Percentiles rank a stretch among this genome's conserved stretches.
Evolutionary conservation across 2,113 vertebrate species (phyloP).

Genomic region (Alethe castanea): DNA sequence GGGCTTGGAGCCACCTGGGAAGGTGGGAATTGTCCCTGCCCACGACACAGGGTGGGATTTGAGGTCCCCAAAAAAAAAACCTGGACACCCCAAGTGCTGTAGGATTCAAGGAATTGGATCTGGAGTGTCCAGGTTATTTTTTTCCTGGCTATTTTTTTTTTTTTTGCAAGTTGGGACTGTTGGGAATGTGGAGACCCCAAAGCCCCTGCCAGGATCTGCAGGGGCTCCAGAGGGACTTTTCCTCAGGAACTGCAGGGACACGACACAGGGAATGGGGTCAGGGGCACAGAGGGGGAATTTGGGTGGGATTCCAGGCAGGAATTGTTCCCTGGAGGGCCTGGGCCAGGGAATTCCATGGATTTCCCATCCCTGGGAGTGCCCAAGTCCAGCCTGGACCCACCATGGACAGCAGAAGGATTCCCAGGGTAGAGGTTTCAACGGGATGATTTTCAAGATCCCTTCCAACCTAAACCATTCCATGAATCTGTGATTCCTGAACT

Average conservation of each 20-base stretch:
- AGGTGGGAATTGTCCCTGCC: not conserved
- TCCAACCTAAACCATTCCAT: not conserved
- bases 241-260: not conserved
- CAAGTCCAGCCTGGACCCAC: too few relatives aligned
- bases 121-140: not conserved
- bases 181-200: not conserved
- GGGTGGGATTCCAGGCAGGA: not conserved
- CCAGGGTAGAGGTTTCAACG: rapidly evolving
- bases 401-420: too few relatives aligned
- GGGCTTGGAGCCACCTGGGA: not conserved
- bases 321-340: too few relatives aligned
- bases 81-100: too few relatives aligned
- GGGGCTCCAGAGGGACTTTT: not conserved
- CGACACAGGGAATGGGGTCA: not conserved
- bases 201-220: not conserved
- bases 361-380: too few relatives aligned
- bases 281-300: not conserved
- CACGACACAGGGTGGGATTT: not conserved
- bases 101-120: not conserved
- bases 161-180: too few relatives aligned
- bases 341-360: too few relatives aligned
- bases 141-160: too few relatives aligned
- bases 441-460: not conserved
- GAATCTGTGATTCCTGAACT: not conserved
- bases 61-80: not conserved